Percentiles rank a stretch among this genome's conserved stretches.
These are phyloP conservation scores for Pantherophis guttatus DNA, from an alignment of 2,113 vertebrate species.

Conservation along the genomic window DNA sequence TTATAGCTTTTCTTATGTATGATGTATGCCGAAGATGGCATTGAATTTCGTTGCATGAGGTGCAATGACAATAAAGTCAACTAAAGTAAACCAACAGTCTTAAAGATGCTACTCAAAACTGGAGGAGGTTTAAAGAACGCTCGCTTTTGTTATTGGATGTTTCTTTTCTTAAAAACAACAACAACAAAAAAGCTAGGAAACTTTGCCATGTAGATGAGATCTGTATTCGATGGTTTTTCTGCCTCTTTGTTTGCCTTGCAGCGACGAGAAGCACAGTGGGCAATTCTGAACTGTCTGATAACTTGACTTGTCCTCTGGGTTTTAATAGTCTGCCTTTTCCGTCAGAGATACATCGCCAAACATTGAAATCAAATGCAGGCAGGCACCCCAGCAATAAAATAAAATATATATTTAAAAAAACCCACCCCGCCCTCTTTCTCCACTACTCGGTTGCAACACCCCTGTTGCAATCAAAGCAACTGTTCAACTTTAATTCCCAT, in stretches of 20 bases:
- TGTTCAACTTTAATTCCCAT: conserved; percentile 67
- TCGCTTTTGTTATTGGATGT: neutral
- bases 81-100: neutral
- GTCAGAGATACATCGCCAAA: neutral
- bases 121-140: neutral
- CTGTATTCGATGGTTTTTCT: neutral
- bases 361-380: neutral
- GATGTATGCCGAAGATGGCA: too few relatives aligned
- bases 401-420: too few relatives aligned
- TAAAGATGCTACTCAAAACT: neutral
- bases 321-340: neutral
- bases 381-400: neutral
- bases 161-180: neutral
- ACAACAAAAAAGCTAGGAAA: neutral
- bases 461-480: conserved; percentile 61
- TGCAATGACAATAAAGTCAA: too few relatives aligned
- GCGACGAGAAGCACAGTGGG: neutral
- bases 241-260: neutral
- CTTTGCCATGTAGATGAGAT: neutral
- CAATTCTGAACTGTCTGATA: neutral
- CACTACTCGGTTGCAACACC: conserved; percentile 63
- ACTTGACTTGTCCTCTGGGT: neutral
- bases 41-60: too few relatives aligned
- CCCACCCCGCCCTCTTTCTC: too few relatives aligned
- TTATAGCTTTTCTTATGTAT: too few relatives aligned